Evolutionary conservation across 2,113 vertebrate species (phyloP).

Genomic region (Megaceryle maxima): DNA sequence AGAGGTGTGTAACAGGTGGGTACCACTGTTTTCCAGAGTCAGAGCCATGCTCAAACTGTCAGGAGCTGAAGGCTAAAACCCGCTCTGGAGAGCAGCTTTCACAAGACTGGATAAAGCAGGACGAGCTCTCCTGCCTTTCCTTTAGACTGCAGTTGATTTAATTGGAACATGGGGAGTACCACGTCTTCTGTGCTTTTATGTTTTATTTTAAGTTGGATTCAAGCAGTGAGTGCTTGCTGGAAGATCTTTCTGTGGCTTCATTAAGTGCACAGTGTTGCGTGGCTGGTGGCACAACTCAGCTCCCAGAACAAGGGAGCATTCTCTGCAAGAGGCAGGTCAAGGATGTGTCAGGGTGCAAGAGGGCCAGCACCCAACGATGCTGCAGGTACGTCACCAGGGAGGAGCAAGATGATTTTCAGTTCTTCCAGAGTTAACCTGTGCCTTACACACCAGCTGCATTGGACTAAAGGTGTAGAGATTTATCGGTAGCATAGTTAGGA

Average conservation of each 20-base stretch:
- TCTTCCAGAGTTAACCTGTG: background rate
- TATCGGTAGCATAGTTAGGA: background rate
- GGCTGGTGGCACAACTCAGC: background rate
- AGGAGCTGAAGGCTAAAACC: background rate
- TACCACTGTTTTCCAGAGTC: rapidly evolving
- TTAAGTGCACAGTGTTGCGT: background rate
- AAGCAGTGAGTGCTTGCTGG: background rate
- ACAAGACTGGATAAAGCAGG: background rate
- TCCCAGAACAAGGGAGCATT: background rate
- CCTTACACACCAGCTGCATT: background rate
- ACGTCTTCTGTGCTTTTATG: background rate
- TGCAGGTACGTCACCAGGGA: background rate
- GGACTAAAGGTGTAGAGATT: background rate
- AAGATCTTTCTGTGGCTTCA: background rate
- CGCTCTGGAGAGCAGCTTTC: background rate
- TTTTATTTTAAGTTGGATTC: background rate
- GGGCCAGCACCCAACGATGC: rapidly evolving
- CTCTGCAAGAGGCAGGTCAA: background rate
- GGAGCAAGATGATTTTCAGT: background rate
- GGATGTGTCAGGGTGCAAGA: background rate
- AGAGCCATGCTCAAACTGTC: background rate
- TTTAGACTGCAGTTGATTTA: background rate
- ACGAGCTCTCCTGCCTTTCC: background rate
- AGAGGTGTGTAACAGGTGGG: background rate
- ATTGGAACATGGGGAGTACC: background rate